Evolutionary conservation across 2,888 invertebrate species (phyloP).

Genomic region (Hyles lineata): DNA sequence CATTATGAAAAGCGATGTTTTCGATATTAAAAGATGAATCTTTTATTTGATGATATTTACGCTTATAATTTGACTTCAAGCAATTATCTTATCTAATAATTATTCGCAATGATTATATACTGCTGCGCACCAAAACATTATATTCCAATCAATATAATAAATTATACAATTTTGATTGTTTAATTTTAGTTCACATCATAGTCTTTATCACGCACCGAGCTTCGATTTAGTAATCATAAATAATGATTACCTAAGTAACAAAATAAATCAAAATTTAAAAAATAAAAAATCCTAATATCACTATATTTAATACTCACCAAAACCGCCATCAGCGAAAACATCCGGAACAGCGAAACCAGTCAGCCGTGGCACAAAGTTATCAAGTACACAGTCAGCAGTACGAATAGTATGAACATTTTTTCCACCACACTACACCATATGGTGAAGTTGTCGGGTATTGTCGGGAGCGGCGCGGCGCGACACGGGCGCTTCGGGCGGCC

Average conservation of each 20-base stretch:
- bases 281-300: background rate
- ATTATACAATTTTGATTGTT: no score
- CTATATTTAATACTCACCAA: constrained; percentile 19
- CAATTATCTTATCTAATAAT: no score
- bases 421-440: constrained; percentile 51
- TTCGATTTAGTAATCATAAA: background rate
- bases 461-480: no score
- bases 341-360: constrained; percentile 56
- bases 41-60: no score
- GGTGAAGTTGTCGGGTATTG: constrained; percentile 28
- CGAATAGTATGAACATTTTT: constrained; percentile 79
- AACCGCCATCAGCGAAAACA: constrained; percentile 5
- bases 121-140: no score
- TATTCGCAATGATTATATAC: no score
- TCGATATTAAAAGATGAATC: no score
- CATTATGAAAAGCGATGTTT: no score
- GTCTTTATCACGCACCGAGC: no score
- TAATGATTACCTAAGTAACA: background rate
- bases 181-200: no score
- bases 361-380: constrained; percentile 78
- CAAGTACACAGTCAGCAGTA: constrained; percentile 77
- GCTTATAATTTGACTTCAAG: no score
- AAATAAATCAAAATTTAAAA: background rate
- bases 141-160: no score
- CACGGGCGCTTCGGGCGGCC: constrained; percentile 48